Base-by-base conservation (phyloP, 2,888 invertebrate species). In the Acronicta alni region DNA sequence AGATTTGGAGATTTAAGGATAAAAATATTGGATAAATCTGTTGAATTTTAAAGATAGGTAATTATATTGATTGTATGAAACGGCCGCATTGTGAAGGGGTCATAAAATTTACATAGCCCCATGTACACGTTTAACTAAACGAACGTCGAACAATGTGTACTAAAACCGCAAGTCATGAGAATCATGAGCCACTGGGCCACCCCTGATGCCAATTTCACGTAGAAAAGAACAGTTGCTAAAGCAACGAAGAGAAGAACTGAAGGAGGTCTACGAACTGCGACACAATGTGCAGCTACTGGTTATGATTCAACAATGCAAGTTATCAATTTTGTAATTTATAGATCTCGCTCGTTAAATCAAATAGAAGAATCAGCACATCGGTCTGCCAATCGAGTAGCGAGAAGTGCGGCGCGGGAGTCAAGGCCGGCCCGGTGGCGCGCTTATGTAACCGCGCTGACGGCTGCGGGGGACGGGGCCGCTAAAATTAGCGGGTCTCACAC, bases 351-450 rank as follows among this genome's bases (percentile, higher is more conserved):
- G 49, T 51, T 55, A 57, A 70, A 77, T 57, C 52, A 55, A 67
- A 58, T 70, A 72, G 74, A 62, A 69, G 77, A 78, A 80, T 75
- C 69, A 79, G 73, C 74, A 80, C 75, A 79, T 79, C 67, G 70
- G 81, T 78, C 81, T 84, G 84, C 82, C 86, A 88, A 84, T 86
- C 80, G 79, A 79, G 77, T 69, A 77, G 72, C 77, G 77, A 77
- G 81, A 77, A 80, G 81, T 82, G 80, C 87, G 83, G 92, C 92
- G 93, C 93, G 91, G 92, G 94, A 94, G 93, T 94, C 94, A 94
- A 94, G 94, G 94, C 93, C 93, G 85, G 73, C 60, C 59, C 67
- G 76, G 86, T 87, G 87, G 88, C 88, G 87, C 86, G 88, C 84
- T 94, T 93, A 94, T 87, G 79, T 93, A 93, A 94, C 85, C 77